Evolutionary conservation across 1,140 invertebrate genomes (phyloP), one percentile per base, ranked within the genome.

Genomic region (Listronotus oregonensis): DNA sequence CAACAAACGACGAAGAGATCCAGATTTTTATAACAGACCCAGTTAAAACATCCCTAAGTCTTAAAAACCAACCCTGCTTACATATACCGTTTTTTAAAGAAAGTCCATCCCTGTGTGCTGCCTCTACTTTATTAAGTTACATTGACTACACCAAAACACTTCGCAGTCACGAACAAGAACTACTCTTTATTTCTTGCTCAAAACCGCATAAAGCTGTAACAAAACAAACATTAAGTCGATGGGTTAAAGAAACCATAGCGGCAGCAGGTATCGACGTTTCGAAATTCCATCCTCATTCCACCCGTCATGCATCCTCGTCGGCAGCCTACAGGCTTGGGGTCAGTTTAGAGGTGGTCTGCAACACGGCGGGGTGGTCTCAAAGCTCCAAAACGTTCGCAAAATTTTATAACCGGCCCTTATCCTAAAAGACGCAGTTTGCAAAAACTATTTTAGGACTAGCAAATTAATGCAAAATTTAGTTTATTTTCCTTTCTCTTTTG

Each of bases 1-100:
- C 7, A 0, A 10, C 9, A n/a, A 17, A 46, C 14, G 47, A 18
- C 9, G 68, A 65, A 59, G 64, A 88, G 87, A 14, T 90, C 82
- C 31, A 32, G 7, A 60, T 60, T 9, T 27, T 39, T 0, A 60
- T 60, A 3, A 6, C 27, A 15, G 57, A 47, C 18, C n/a, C 8
- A 37, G 49, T 60, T 14, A 60, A 60, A 37, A 49, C 46, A 6
- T 68, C 27, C 93, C 80, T 58, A 11, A 0, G 27, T 0, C 32
- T 14, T 47, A 10, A 7, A 9, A 34, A 10, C 11, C 57, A 49
- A 34, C 43, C 57, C 2, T 18, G n/a, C n/a, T n/a, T n/a, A n/a
- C n/a, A n/a, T n/a, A n/a, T n/a, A n/a, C n/a, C n/a, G n/a, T n/a
- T n/a, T 17, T 47, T 49, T 17, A 11, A n/a, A 32, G 12, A 44